Base-by-base conservation (phyloP, 1,140 invertebrate species). In the Euborellia annulipes region DNA sequence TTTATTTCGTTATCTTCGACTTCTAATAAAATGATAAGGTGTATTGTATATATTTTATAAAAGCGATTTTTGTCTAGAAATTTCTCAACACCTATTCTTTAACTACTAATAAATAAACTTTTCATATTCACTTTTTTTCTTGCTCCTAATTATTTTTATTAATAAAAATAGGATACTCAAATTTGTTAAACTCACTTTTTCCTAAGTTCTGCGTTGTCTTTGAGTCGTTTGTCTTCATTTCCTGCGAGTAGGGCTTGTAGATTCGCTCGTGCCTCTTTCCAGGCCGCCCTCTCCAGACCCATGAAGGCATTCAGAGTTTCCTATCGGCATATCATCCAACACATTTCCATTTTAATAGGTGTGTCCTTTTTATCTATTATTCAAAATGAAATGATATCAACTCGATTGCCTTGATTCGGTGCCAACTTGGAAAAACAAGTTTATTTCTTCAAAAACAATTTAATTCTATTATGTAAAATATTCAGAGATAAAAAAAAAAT, bases 221-320 rank as follows among this genome's bases (percentile, higher is more conserved):
- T 71, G 19, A 95, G 62, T 4, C 65, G 70, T 2, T 69, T 56
- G 58, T 81, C 78, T 6, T 4, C 4, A 37, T 72, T 67, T 6
- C 61, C 56, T 16, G 78, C 77, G 7, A 96, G 63, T 6, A 95
- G 59, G 37, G 68, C 64, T 61, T 88, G 82, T 20, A 96, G 57
- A 2, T 72, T 82, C 8, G 63, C 54, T 55, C 92, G 71, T 3
- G 87, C 83, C 73, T 95, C 88, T 18, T 69, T 61, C 92, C 92
- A 97, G 16, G 75, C 74, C 37, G 70, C 54, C 50, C 71, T 73
- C n/a, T 79, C 79, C 23, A 97, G 67, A 13, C 72, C 72, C 93
- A 99, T 97, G 55, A 99, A 91, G 3, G 70, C 66, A 63, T 98
- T 98, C 2, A 98, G 67, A 30, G 71, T 79, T 17, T 76, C 62